phyloP scores from a whole-genome alignment of 2,888 invertebrate genomes.

The Lasioglossum lativentre region DNA sequence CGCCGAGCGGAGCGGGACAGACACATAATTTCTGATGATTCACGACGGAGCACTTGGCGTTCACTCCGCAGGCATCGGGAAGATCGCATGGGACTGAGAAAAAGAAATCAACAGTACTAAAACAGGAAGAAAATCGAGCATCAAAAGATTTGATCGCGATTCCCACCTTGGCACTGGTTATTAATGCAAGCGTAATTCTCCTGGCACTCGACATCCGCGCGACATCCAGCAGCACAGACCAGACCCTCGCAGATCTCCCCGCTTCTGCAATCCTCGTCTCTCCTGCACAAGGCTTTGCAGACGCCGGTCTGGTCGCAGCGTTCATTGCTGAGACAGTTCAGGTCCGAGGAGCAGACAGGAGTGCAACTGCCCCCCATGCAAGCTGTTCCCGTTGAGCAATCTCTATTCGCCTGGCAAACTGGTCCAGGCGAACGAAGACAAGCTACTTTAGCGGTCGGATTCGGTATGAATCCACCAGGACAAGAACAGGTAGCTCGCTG shows the following conservation, averaged over 20 bases:
- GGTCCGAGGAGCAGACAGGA: conserved; percentile 91
- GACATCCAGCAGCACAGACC: conserved; percentile 92
- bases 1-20: conserved; percentile 90
- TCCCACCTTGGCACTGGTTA: conserved; percentile 89
- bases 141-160: background rate
- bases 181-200: conserved; percentile 90
- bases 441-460: conserved; percentile 94
- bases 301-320: conserved; percentile 90
- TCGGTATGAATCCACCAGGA: conserved; percentile 91
- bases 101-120: background rate
- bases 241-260: conserved; percentile 95
- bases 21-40: conserved; percentile 91
- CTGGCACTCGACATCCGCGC: conserved; percentile 92
- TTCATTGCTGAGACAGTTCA: conserved; percentile 93
- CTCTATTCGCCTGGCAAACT: conserved; percentile 91
- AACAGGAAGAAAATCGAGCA: background rate
- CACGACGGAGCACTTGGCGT: conserved; percentile 90
- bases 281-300: conserved; percentile 93
- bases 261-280: conserved; percentile 94
- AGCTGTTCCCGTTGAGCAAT: conserved; percentile 90
- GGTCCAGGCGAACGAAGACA: conserved; percentile 93
- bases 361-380: conserved; percentile 92
- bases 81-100: conserved; percentile 89
- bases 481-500: conserved; percentile 94
- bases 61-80: conserved; percentile 93